A percentile compares a stretch with the other conserved stretches of the same genome.
Conservation (phyloP, 2,797 vertebrate species). For the Tympanoctomys barrerae region DNA sequence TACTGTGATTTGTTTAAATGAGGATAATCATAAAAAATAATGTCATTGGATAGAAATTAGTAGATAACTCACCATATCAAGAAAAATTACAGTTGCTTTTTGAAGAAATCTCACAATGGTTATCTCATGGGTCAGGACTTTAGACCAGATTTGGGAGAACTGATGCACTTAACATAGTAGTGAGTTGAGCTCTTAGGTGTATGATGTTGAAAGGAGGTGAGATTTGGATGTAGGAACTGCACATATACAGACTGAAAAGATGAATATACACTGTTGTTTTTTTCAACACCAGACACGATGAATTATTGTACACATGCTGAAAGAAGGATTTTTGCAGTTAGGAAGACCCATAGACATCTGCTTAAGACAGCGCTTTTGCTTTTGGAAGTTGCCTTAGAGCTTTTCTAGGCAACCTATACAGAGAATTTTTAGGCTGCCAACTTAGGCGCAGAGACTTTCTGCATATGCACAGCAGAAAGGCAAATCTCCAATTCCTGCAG, state of each 20-base stretch:
- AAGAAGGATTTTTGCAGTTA: rapidly evolving
- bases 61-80: neutral
- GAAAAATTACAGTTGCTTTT: constrained; percentile 16
- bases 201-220: neutral
- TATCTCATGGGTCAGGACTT: neutral
- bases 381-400: neutral
- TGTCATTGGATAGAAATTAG: neutral
- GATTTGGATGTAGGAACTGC: neutral
- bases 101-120: neutral
- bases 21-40: neutral
- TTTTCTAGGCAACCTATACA: neutral
- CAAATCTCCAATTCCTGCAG: neutral
- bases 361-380: neutral
- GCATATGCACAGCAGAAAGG: neutral
- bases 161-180: neutral
- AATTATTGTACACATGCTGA: neutral
- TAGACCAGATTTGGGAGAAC: neutral
- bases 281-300: neutral
- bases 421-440: constrained; percentile 13
- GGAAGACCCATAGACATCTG: neutral
- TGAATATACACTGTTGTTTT: neutral
- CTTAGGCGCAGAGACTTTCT: neutral
- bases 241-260: neutral
- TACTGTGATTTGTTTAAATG: neutral
- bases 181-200: neutral